Conservation (phyloP, 1,140 invertebrate species). For the Elymnias hypermnestra region DNA sequence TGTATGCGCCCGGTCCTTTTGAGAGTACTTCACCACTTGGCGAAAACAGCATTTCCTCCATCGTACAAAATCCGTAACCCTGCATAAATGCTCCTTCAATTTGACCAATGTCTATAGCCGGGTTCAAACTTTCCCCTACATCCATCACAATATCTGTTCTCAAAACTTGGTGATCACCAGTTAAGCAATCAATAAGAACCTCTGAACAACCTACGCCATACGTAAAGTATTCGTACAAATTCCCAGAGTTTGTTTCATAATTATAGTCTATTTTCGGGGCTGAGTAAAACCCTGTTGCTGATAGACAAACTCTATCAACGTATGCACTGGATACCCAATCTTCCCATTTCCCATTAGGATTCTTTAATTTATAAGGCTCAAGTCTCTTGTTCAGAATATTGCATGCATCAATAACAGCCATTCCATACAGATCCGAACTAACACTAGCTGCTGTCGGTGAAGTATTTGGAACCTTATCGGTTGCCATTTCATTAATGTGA, state of each 20-base stretch:
- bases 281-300: slow-evolving; percentile 79
- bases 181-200: slow-evolving; percentile 78
- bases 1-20: slow-evolving; percentile 80
- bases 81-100: slow-evolving; percentile 84
- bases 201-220: slow-evolving; percentile 77
- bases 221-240: slow-evolving; percentile 74
- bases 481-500: slow-evolving; percentile 80
- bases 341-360: slow-evolving; percentile 78
- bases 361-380: slow-evolving; percentile 71
- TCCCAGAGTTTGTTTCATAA: slow-evolving; percentile 60
- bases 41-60: slow-evolving; percentile 80
- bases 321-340: slow-evolving; percentile 80
- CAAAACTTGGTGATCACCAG: slow-evolving; percentile 79
- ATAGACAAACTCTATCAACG: slow-evolving; percentile 76
- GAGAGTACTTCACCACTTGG: slow-evolving; percentile 77
- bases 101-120: slow-evolving; percentile 84
- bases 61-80: slow-evolving; percentile 80
- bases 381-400: slow-evolving; percentile 76
- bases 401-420: slow-evolving; percentile 82
- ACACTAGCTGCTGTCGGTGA: slow-evolving; percentile 81
- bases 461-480: slow-evolving; percentile 83
- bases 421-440: slow-evolving; percentile 82
- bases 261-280: slow-evolving; percentile 73
- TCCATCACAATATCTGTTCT: slow-evolving; percentile 85
- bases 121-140: slow-evolving; percentile 81